Percentiles rank a stretch among this genome's conserved stretches.
phyloP scores from a whole-genome alignment of 2,113 vertebrate genomes.

The Sisor rabdophorus region DNA sequence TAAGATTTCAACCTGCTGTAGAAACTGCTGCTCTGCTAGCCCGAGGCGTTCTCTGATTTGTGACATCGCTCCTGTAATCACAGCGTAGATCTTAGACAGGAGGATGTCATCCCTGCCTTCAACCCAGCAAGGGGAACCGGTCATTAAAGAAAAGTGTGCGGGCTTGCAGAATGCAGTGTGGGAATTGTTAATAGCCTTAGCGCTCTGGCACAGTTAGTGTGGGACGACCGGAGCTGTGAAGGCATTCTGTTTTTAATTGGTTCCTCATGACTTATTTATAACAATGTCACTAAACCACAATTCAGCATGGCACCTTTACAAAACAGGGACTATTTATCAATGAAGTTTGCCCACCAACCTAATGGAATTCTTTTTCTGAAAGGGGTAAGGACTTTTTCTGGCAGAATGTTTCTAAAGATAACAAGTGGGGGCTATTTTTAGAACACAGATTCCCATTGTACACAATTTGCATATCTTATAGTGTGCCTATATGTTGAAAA shows the following conservation, averaged over 20 bases:
- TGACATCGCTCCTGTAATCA: constrained; percentile 28
- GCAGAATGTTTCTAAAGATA: constrained; percentile 42
- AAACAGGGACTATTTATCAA: neutral
- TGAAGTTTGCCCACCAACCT: constrained; percentile 9
- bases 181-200: constrained; percentile 22
- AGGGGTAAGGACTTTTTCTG: neutral
- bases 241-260: constrained; percentile 50
- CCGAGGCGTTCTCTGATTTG: constrained; percentile 18
- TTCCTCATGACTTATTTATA: constrained; percentile 54
- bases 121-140: neutral
- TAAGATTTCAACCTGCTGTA: constrained; percentile 26
- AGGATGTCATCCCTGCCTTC: constrained; percentile 31
- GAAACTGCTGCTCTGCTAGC: neutral
- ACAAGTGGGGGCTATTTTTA: constrained; percentile 38
- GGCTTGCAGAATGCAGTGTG: constrained; percentile 24
- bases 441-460: neutral
- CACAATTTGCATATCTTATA: constrained; percentile 5
- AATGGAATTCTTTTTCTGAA: constrained; percentile 3
- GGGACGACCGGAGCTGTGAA: constrained; percentile 36
- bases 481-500: constrained; percentile 4
- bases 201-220: constrained; percentile 36
- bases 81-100: constrained; percentile 24
- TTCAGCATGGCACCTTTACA: constrained; percentile 37
- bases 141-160: constrained; percentile 33
- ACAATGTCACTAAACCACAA: constrained; percentile 49